Evolutionary conservation across 2,113 vertebrate species (phyloP), one percentile per base, ranked within the genome.

Genomic region (Actenoides lindsayi): DNA sequence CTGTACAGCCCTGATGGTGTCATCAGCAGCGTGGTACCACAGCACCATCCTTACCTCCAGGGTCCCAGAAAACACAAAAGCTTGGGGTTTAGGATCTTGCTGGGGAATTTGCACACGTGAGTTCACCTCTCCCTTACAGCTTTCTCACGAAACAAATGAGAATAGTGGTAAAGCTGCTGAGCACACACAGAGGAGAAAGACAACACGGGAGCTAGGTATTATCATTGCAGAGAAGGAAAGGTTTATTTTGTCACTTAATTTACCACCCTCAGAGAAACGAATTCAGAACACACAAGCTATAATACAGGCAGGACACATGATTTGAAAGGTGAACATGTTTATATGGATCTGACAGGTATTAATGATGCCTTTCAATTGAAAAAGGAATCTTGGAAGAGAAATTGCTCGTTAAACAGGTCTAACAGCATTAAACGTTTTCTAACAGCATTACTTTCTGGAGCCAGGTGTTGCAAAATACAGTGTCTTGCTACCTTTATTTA

Each of bases 361-460:
- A 88, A 93, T 92, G 59, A 89, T 67, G 63, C 46, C 50, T 93
- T 92, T 83, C 90, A 83, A 59, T 17, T 54, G n/a, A 44, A 93
- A 94, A 96, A 83, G 54, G 41, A 86, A 77, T 67, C 63, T 42
- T 89, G 89, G 56, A 89, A 83, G 63, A 96, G 54, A 85, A 90
- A 70, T 59, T 71, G 54, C 75, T 90, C 2, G 8, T 85, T 83
- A 74, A 92, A 93, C 63, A 69, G 80, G 59, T 77, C 76, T 73
- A 68, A 63, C 76, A 91, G 50, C 75, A 62, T 76, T 80, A 59
- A 51, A n/a, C 68, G 31, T 90, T 93, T 92, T 90, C 48, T 88
- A 92, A 82, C 54, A 89, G 53, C 48, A 42, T 92, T 78, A 48
- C 59, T 86, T 81, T 74, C 64, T 67, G 56, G 46, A 86, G 62